Percentiles rank a stretch among this genome's conserved stretches.
These are phyloP conservation scores for Pelagia noctiluca DNA, from an alignment of 30 jellyfish, hydroid and myxozoan genomes.

Conservation along the genomic window DNA sequence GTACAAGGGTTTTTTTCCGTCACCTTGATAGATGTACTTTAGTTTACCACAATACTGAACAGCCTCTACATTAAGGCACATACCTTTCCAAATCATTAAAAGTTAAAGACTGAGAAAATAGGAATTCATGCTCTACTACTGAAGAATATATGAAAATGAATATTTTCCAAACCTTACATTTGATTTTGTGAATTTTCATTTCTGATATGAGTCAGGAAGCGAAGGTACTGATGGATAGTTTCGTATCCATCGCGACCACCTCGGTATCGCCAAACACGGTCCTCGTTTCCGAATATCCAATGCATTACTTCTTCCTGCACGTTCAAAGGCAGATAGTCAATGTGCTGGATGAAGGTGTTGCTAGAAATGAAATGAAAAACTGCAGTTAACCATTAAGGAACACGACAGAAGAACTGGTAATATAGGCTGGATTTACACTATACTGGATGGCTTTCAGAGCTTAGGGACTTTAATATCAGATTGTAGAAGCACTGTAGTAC, in stretches of 20 bases:
- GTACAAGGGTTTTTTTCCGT: no score
- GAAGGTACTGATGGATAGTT: slow-evolving; percentile 72
- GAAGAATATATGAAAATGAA: no score
- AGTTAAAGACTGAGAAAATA: no score
- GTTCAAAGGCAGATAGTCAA: slow-evolving; percentile 40
- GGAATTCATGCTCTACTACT: no score
- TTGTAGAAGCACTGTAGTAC: no score
- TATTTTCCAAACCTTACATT: not conserved
- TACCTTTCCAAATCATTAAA: no score
- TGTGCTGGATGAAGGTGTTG: slow-evolving; percentile 18
- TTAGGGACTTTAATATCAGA: not conserved
- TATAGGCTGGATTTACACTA: not conserved
- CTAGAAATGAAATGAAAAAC: slow-evolving; percentile 15
- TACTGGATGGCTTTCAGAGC: slow-evolving; percentile 1
- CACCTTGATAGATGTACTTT: no score
- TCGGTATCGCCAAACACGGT: slow-evolving; percentile 92
- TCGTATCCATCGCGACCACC: slow-evolving; percentile 95
- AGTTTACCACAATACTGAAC: no score
- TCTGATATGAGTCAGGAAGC: slow-evolving; percentile 63
- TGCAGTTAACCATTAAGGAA: not conserved
- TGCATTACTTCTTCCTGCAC: slow-evolving; percentile 85
- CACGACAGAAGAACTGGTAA: not conserved
- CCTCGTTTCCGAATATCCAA: slow-evolving; percentile 93
- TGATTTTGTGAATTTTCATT: slow-evolving; percentile 3
- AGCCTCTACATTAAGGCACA: no score